Evolutionary conservation across 1,140 invertebrate genomes (phyloP).

Genomic region (Drosophila subobscura): DNA sequence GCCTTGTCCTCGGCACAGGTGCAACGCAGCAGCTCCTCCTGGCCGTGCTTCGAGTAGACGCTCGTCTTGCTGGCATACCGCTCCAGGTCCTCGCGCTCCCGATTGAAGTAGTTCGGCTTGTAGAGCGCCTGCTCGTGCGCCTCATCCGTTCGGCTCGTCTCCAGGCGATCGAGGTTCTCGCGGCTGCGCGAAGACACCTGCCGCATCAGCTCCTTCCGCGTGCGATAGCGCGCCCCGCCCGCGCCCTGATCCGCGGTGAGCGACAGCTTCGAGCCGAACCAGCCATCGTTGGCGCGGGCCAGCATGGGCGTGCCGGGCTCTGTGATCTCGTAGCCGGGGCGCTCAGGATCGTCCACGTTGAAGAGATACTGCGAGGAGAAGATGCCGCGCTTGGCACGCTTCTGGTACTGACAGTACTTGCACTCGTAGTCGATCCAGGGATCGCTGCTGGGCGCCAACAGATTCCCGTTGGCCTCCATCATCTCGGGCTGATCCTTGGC

Average conservation of each 20-base stretch:
- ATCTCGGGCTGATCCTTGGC: constrained; percentile 37
- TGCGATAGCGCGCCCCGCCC: constrained; percentile 83
- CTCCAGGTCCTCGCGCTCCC: constrained; percentile 81
- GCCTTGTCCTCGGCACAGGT: constrained; percentile 76
- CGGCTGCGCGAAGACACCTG: constrained; percentile 57
- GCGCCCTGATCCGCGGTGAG: constrained; percentile 83
- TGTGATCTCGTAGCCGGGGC: constrained; percentile 87
- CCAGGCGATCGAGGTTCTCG: constrained; percentile 57
- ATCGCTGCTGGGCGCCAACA: constrained; percentile 31
- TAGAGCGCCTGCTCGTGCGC: constrained; percentile 10
- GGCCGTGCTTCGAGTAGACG: constrained; percentile 59
- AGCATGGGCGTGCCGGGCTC: constrained; percentile 87
- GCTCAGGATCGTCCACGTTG: constrained; percentile 86
- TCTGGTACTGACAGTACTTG: constrained; percentile 71
- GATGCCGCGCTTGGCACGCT: constrained; percentile 82
- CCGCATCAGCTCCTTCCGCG: constrained; percentile 84
- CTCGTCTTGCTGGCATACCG: constrained; percentile 68
- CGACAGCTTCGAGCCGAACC: constrained; percentile 84
- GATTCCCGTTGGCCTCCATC: constrained; percentile 62
- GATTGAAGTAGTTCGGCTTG: constrained; percentile 83
- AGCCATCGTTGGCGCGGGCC: constrained; percentile 87
- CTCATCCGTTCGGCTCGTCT: constrained; percentile 10
- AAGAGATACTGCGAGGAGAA: constrained; percentile 88
- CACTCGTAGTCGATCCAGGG: constrained; percentile 83
- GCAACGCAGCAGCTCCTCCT: constrained; percentile 55